Base-by-base conservation (phyloP, 2,113 vertebrate species). In the Todiramphus saurophagus region DNA sequence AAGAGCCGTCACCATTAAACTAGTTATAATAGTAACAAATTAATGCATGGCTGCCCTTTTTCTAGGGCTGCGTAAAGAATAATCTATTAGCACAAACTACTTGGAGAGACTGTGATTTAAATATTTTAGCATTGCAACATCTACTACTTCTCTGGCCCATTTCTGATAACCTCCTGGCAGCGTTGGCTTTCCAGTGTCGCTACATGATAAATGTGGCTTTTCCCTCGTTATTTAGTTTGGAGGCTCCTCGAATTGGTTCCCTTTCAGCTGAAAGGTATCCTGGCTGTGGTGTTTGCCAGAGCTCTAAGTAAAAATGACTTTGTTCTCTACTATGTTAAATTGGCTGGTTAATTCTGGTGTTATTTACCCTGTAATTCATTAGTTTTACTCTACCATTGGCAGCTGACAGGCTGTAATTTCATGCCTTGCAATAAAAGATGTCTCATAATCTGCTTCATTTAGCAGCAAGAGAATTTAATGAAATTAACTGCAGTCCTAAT, bases 401-500 rank as follows among this genome's bases (percentile, higher is more conserved):
- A 99, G 99, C 98, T 98, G 98, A 98, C 99, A 99, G 99, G 99
- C 99, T 99, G 99, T 99, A 99, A 99, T 99, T 99, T 99, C 99
- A 99, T 99, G 99, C 99, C 99, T 98, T 98, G 99, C 99, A 99
- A 99, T 99, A 99, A 99, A 99, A 99, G 99, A 99, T 99, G 99
- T 99, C 99, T 99, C 99, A 99, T 99, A 99, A 99, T 99, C 99
- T 99, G 99, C 99, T 99, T 99, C 99, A 99, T 99, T 99, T 99
- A 99, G 99, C 99, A 99, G 99, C 98, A 98, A 99, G 98, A 99
- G 99, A 99, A 99, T 99, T 99, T 99, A 99, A 99, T 99, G 99
- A 99, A 99, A 99, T 99, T 99, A 99, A 99, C 98, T 98, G 99
- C 99, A 97, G 98, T 98, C 98, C 99, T 99, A 99, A 99, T 99